Base-by-base conservation (phyloP, 64 coral and sea anemone species). In the Dendronephthya gigantea region DNA sequence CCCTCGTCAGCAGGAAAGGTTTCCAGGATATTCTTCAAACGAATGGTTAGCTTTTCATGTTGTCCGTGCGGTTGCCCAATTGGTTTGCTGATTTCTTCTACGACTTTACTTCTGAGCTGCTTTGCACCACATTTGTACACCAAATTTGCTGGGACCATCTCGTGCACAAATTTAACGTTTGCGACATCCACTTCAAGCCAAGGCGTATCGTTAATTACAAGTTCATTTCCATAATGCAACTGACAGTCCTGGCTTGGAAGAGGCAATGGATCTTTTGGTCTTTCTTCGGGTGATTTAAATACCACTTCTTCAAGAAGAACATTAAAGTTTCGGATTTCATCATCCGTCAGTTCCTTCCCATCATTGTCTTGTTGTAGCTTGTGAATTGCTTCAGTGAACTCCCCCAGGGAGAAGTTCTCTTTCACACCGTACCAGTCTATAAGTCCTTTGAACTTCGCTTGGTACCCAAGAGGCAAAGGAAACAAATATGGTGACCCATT, bases 21-120 rank as follows among this genome's bases (percentile, higher is more conserved):
- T 38, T 7, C 34, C 9, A 75, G 69, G 11, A 75, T 75, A 30
- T 27, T 27, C 25, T 75, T 27, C 1, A 75, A 15, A 12, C 69
- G 23, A 27, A 2, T 16, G 10, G 69, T 75, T 34, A 75, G 25
- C 10, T 38, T 31, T 29, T 75, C 69, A 13, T 34, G 23, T 30
- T 75, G 69, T 15, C 69, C 69, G 30, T 33, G 34, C 2, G 88
- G 84, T 35, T 90, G 51, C 39, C 86, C 90, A 29, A 79, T 79
- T 2, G 72, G 72, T 39, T 36, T 33, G 15, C 30, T 35, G 72
- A 8, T 12, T 10, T 33, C 9, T 35, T 29, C 37, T 39, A 79
- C 10, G 36, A 15, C 72, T 79, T 29, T 33, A 34, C 37, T 39
- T 14, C 30, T 39, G 32, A 79, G 72, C 7, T 9, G 17, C 55